phyloP scores from a whole-genome alignment of 2,113 vertebrate species.

The Pheucticus melanocephalus region DNA sequence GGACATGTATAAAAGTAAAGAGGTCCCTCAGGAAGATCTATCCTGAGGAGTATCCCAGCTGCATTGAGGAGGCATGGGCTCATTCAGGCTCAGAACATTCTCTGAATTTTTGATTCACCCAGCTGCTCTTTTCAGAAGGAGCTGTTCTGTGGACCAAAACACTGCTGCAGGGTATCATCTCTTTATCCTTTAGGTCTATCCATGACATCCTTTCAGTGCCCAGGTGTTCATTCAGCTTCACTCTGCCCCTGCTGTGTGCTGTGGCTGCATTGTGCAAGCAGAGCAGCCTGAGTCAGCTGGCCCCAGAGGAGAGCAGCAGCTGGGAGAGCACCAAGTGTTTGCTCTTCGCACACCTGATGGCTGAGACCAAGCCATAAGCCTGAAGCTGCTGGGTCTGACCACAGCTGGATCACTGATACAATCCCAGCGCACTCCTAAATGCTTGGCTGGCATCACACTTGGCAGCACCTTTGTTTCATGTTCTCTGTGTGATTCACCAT shows the following conservation, averaged over 20 bases:
- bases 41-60: not conserved
- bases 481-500: not conserved
- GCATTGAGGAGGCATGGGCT: not conserved
- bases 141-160: not conserved
- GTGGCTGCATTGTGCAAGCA: not conserved
- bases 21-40: not conserved
- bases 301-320: not conserved
- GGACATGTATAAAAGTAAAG: not conserved
- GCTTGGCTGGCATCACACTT: not conserved
- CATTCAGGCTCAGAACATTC: not conserved
- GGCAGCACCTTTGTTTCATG: not conserved
- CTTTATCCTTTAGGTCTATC: not conserved
- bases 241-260: not conserved
- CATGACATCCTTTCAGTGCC: accelerated
- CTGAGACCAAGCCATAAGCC: not conserved
- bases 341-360: not conserved
- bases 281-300: not conserved
- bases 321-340: accelerated
- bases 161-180: not conserved
- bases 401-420: not conserved
- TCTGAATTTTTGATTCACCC: not conserved
- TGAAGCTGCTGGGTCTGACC: not conserved
- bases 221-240: not conserved
- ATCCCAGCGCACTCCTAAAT: accelerated
- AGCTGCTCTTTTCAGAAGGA: not conserved